Evolutionary conservation across 2,888 invertebrate genomes (phyloP), one percentile per base, ranked within the genome.

Genomic region (Scaptodrosophila latifasciaeformis): DNA sequence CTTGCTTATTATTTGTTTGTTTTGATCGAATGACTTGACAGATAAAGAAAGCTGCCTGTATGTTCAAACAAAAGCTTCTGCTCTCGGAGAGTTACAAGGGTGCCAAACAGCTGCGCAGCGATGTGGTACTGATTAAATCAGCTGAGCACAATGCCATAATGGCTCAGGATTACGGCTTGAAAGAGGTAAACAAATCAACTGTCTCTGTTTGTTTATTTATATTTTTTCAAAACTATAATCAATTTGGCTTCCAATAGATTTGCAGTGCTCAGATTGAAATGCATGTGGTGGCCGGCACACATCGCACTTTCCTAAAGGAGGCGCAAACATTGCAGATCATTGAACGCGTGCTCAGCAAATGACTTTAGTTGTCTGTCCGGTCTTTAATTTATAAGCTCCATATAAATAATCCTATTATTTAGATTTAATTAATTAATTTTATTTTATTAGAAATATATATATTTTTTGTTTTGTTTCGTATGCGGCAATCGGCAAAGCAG

Each of bases 91-190:
- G 89, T 63, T 98, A 97, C 88, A 89, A 90, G 84, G 94, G 91
- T 50, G 87, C 82, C 30, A 87, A 84, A 54, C 89, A 88, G 85
- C 92, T 92, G 79, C 87, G 86, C 62, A 93, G 93, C 70, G 89
- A 92, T 62, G 91, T 97, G 29, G 91, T 92, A 45, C 89, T 99
- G 58, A 90, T 98, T 80, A 92, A 93, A 83, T 96, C 97, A 54
- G 91, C 91, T 70, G 94, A 96, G 84, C 96, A 94, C 86, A 94
- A 92, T 85, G 92, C 93, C 59, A 89, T 92, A 71, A 88, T 96
- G 68, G 92, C 91, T 60, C 90, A 92, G 69, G 97, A 97, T 87
- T 99, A 98, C 87, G 96, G 96, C 51, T 89, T 99, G 68, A 90
- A 91, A 75, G 90, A 92, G 88, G 96, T 96, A 89, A 89, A 88